Evolutionary conservation across 2,888 invertebrate species (phyloP), one percentile per base, ranked within the genome.

Genomic region (Limenitis camilla): DNA sequence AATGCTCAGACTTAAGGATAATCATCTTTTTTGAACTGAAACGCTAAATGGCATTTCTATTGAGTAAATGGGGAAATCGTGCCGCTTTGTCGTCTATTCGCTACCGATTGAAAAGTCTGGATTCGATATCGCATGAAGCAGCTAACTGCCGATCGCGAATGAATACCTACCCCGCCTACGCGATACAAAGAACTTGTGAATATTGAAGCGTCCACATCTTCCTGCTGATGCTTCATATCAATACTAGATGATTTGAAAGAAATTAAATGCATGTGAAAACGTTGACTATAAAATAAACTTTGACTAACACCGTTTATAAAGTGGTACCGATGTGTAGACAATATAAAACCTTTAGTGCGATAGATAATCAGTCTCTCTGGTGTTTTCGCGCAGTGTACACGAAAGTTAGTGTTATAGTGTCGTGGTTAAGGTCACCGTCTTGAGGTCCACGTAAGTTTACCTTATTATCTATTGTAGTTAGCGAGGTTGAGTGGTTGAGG

Each of bases 1-100:
- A 58, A 52, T 45, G 50, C 42, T 47, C 52, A 48, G 53, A 49
- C 50, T 64, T 61, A 59, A 52, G 56, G 61, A 57, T 60, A 63
- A 65, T 63, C 58, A 60, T 59, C 60, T 59, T 67, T 67, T 69
- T 69, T 66, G 61, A 69, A 72, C 68, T 61, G 69, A 67, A 71
- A 70, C 64, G 68, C 68, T 69, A 74, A 78, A 78, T 77, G 74
- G 72, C 70, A 68, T 76, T 77, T 73, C 73, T 67, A 76, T 75
- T 72, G 71, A 72, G 69, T 64, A 71, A 71, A 73, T 72, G 70
- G 69, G 62, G 62, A 65, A 70, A 65, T 69, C 73, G 76, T 71
- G 69, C 67, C 71, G 71, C 75, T 74, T 81, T 80, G 78, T 79
- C 71, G 71, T 66, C 69, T 64, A 67, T 69, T 71, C 69, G 65